Percentiles rank a stretch among this genome's conserved stretches.
phyloP scores from a whole-genome alignment of 2,797 vertebrate species.

The Anguilla marmorata region DNA sequence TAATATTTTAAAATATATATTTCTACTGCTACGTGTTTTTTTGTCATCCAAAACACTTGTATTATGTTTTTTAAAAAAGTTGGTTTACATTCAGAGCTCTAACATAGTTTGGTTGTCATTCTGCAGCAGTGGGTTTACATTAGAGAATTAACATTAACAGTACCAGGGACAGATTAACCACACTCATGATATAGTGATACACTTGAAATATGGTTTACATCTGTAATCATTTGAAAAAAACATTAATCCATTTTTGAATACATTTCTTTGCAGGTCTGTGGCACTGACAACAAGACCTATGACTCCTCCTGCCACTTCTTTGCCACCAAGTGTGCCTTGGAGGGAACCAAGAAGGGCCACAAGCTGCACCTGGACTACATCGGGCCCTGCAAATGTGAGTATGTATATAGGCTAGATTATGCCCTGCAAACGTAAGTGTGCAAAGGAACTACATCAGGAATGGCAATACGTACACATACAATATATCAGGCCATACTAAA shows the following conservation, averaged over 20 bases:
- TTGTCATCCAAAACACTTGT: too few species aligned
- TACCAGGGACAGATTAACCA: not conserved
- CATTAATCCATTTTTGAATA: too few species aligned
- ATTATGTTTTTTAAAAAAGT: too few species aligned
- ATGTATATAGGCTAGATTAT: not conserved
- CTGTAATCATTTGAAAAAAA: not conserved
- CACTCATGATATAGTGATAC: not conserved
- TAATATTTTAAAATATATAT: too few species aligned
- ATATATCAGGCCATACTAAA: not conserved
- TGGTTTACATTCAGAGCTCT: too few species aligned
- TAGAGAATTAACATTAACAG: not conserved
- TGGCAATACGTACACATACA: not conserved
- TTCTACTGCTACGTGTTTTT: too few species aligned
- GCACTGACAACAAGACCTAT: constrained; percentile 97
- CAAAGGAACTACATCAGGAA: not conserved
- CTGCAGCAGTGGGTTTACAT: not conserved
- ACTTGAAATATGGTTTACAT: not conserved
- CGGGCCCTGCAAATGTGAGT: constrained; percentile 95
- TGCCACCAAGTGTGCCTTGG: constrained; percentile 94
- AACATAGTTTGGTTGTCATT: not conserved
- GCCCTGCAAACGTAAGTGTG: not conserved
- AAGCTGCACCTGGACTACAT: constrained; percentile 98
- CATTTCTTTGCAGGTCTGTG: constrained; percentile 80
- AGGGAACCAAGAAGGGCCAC: constrained; percentile 99
- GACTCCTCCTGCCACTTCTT: constrained; percentile 97